Conservation (phyloP, 2,888 invertebrate genomes). For the Eupithecia dodoneata region DNA sequence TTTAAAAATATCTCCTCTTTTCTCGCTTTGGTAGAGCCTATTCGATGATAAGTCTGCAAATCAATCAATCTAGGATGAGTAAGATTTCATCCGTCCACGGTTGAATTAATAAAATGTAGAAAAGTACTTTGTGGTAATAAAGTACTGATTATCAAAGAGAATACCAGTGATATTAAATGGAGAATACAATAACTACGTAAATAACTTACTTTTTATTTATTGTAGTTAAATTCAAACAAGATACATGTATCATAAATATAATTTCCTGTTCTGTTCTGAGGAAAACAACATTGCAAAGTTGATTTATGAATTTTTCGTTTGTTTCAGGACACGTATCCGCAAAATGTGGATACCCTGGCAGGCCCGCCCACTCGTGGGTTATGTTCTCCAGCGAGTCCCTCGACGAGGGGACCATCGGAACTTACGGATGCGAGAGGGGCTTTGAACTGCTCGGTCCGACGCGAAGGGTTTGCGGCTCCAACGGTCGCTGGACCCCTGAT, state of each 20-base stretch:
- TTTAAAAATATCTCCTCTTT: too few relatives aligned
- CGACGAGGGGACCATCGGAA: conserved; percentile 87
- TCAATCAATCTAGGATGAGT: too few relatives aligned
- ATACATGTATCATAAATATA: neutral
- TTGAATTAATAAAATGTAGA: too few relatives aligned
- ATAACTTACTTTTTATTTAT: too few relatives aligned
- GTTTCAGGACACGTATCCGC: conserved; percentile 60
- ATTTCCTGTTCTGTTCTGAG: neutral
- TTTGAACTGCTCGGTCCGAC: conserved; percentile 96
- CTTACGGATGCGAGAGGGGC: conserved; percentile 94
- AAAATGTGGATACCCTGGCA: conserved; percentile 93
- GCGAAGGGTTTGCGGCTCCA: conserved; percentile 88
- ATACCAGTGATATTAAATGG: too few relatives aligned
- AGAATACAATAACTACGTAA: too few relatives aligned
- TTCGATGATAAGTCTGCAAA: too few relatives aligned
- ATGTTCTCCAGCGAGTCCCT: conserved; percentile 88
- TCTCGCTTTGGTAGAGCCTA: too few relatives aligned
- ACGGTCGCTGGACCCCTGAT: conserved; percentile 93
- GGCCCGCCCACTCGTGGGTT: conserved; percentile 94
- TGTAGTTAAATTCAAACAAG: too few relatives aligned
- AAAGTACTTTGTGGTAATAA: too few relatives aligned
- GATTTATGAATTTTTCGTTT: conserved; percentile 2
- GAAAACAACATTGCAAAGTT: neutral
- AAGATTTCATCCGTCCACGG: too few relatives aligned
- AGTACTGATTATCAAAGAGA: too few relatives aligned